A percentile compares a stretch with the other conserved stretches of the same genome.
These are phyloP conservation scores for Falco berigora DNA, from an alignment of 2,797 vertebrate species.

Conservation along the genomic window DNA sequence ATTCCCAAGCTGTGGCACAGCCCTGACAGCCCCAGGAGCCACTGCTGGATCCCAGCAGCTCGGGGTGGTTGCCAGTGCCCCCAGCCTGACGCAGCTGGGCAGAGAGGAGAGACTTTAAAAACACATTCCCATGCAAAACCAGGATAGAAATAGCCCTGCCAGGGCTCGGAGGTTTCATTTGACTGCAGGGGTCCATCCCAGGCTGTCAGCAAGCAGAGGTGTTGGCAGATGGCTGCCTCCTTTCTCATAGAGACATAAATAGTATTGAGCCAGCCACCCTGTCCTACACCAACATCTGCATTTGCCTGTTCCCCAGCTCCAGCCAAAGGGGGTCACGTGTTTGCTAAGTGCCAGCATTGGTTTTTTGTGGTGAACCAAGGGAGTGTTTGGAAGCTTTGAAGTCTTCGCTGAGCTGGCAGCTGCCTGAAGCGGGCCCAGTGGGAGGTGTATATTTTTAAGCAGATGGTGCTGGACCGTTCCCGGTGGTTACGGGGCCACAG, in stretches of 20 bases:
- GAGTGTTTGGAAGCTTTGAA: neutral
- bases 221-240: neutral
- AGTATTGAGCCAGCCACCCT: neutral
- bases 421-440: neutral
- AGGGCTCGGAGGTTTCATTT: fast-evolving
- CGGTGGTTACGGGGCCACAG: neutral
- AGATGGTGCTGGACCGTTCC: neutral
- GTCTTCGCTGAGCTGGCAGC: neutral
- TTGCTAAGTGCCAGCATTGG: neutral
- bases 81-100: neutral
- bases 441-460: neutral
- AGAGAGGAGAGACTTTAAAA: neutral
- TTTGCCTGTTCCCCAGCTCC: neutral
- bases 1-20: neutral
- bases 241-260: neutral
- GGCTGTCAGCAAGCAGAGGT: neutral
- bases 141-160: neutral
- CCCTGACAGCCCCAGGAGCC: neutral
- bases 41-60: neutral
- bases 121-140: neutral
- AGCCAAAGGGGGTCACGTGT: neutral
- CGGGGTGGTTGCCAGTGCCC: neutral
- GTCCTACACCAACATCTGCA: neutral
- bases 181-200: neutral
- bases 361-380: neutral